phyloP scores from a whole-genome alignment of 2,888 invertebrate species.

The Tridacna gigas region DNA sequence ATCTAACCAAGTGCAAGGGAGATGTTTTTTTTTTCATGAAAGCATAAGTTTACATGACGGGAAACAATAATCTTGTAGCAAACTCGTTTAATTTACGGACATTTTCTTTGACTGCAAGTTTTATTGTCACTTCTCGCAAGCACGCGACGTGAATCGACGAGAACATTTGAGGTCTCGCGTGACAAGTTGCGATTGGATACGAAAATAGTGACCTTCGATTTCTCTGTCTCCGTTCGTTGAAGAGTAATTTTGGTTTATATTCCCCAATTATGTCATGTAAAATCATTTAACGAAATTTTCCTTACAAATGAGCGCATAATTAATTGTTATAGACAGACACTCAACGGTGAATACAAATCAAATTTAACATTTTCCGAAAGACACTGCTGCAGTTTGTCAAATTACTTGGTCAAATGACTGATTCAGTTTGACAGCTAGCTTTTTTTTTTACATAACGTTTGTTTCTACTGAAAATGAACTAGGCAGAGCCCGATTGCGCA shows the following conservation, averaged over 20 bases:
- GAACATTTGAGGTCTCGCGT: neutral
- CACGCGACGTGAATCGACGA: neutral
- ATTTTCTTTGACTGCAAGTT: conserved; percentile 5
- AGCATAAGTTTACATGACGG: neutral
- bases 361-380: no score
- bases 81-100: neutral
- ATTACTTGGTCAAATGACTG: no score
- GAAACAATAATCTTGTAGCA: neutral
- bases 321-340: neutral
- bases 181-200: neutral
- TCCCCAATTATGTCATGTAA: neutral
- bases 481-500: no score
- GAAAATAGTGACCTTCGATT: conserved; percentile 4
- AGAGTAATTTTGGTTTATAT: neutral
- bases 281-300: neutral
- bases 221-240: neutral
- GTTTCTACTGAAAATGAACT: no score
- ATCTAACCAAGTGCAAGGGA: no score
- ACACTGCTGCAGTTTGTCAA: no score
- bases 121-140: neutral
- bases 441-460: no score
- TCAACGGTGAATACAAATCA: neutral
- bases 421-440: no score
- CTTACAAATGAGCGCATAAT: conserved; percentile 5
- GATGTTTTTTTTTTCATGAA: no score